These are phyloP conservation scores for Pyrgilauda ruficollis DNA, from an alignment of 2,113 vertebrate species.

Conservation along the genomic window DNA sequence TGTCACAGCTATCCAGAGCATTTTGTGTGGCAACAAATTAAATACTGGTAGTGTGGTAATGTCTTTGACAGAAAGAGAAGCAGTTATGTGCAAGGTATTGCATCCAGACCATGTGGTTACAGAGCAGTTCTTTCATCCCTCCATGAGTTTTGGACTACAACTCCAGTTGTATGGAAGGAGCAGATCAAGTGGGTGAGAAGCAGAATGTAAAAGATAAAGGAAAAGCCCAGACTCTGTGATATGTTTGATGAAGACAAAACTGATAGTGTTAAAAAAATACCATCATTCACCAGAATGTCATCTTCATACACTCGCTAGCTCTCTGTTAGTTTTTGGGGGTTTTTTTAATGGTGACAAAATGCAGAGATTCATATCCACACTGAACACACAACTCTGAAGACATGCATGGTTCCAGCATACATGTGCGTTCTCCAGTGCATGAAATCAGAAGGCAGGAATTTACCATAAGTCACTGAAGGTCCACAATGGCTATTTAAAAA, in stretches of 20 bases:
- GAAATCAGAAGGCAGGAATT: background rate
- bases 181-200: background rate
- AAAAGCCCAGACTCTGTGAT: background rate
- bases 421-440: fast-evolving
- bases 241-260: background rate
- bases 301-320: background rate
- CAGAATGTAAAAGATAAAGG: background rate
- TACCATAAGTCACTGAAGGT: background rate
- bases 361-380: background rate
- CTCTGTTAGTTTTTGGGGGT: background rate
- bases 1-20: background rate
- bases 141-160: background rate
- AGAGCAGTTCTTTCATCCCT: background rate
- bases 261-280: background rate
- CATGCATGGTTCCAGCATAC: background rate
- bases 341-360: background rate
- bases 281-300: background rate
- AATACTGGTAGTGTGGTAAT: background rate
- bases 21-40: background rate
- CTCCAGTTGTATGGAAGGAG: background rate
- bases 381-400: background rate
- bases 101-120: background rate
- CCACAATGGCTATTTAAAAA: background rate
- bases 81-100: background rate
- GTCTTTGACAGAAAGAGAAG: background rate